Conservation (phyloP, 1,140 invertebrate genomes). For the Leptinotarsa undecemlineata region DNA sequence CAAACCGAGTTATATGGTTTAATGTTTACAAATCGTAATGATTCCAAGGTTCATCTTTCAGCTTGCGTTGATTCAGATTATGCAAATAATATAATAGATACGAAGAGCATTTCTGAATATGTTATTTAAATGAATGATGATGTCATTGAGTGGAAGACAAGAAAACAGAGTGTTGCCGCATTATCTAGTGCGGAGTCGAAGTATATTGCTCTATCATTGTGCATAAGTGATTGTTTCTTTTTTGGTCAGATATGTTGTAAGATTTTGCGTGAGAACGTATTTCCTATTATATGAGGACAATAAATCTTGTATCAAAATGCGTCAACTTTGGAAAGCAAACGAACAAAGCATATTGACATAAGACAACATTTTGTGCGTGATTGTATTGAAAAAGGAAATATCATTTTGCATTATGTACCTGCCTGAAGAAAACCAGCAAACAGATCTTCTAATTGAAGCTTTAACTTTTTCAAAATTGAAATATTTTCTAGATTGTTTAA, state of each 20-base stretch:
- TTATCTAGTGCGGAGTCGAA: constrained; percentile 33
- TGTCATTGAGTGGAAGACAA: constrained; percentile 30
- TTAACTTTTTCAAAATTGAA: background rate
- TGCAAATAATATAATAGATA: constrained; percentile 29
- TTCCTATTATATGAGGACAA: constrained; percentile 31
- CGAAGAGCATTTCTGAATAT: constrained; percentile 30
- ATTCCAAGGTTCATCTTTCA: constrained; percentile 14
- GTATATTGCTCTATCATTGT: constrained; percentile 29
- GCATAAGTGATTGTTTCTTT: constrained; percentile 32
- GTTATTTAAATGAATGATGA: constrained; percentile 26
- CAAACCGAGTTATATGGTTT: constrained; percentile 28
- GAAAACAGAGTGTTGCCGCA: constrained; percentile 21
- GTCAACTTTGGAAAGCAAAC: constrained; percentile 29
- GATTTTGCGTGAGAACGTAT: constrained; percentile 13
- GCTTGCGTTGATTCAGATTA: constrained; percentile 33
- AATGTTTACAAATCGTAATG: background rate
- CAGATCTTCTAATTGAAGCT: constrained; percentile 42
- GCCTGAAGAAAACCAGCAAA: constrained; percentile 33
- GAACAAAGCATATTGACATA: constrained; percentile 41
- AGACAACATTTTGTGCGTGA: constrained; percentile 41
- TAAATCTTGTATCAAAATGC: constrained; percentile 33
- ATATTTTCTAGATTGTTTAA: background rate
- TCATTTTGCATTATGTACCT: constrained; percentile 33
- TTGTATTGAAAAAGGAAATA: constrained; percentile 28
- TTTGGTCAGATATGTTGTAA: constrained; percentile 24